phyloP scores from a whole-genome alignment of 2,797 vertebrate genomes.

The Sandelia bainsii region DNA sequence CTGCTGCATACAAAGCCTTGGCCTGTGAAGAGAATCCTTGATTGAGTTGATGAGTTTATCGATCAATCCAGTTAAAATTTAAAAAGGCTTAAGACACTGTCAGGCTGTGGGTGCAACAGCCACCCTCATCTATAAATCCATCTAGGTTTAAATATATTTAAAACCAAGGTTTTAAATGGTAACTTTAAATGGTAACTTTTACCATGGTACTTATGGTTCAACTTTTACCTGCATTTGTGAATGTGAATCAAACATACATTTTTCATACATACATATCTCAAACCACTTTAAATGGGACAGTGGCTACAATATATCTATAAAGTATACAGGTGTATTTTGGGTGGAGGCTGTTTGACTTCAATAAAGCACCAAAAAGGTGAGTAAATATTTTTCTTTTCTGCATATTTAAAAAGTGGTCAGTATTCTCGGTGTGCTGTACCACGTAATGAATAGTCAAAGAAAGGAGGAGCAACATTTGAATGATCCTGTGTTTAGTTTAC shows the following conservation, averaged over 20 bases:
- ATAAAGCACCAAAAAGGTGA: slow-evolving; percentile 23
- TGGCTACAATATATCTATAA: background rate
- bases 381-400: slow-evolving; percentile 47
- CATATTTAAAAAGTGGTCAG: slow-evolving; percentile 28
- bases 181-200: no score
- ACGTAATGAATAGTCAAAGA: slow-evolving; percentile 27
- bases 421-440: background rate
- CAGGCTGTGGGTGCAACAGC: background rate
- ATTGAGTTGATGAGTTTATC: slow-evolving; percentile 63
- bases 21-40: slow-evolving; percentile 53
- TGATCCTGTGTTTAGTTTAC: slow-evolving; percentile 24
- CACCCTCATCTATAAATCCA: background rate
- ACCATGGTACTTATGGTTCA: no score
- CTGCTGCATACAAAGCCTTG: slow-evolving; percentile 44
- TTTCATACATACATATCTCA: no score
- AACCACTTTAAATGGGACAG: background rate
- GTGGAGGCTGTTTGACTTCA: slow-evolving; percentile 38
- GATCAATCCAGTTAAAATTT: slow-evolving; percentile 72
- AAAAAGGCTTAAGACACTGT: slow-evolving; percentile 57
- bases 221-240: background rate
- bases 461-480: background rate
- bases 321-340: slow-evolving; percentile 11
- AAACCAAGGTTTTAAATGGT: background rate
- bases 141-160: background rate
- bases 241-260: background rate